Conservation (phyloP, 2,113 vertebrate species). For the Aramus guarauna region DNA sequence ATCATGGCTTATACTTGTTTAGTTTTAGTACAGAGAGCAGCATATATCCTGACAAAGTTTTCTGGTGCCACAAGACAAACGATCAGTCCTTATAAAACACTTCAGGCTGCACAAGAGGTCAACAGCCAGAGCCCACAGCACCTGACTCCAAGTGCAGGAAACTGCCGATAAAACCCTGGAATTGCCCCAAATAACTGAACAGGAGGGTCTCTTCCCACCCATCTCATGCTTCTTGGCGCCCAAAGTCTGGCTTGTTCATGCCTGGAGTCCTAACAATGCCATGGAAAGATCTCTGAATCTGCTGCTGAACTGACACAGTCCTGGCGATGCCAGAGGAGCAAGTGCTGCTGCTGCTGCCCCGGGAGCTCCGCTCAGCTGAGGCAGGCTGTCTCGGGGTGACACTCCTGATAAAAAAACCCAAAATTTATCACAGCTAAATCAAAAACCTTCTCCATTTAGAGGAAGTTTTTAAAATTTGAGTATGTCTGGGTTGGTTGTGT, state of each 20-base stretch:
- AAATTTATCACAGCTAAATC: background rate
- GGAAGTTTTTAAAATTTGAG: background rate
- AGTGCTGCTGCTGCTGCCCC: background rate
- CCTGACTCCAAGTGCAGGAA: fast-evolving
- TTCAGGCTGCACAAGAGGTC: background rate
- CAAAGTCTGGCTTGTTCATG: background rate
- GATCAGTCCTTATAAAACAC: background rate
- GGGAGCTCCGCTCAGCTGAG: background rate
- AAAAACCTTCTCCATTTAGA: background rate
- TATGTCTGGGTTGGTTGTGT: background rate
- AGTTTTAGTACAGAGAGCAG: background rate
- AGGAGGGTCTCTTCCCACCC: background rate
- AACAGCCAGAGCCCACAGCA: background rate
- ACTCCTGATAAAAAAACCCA: background rate
- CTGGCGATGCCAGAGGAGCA: background rate
- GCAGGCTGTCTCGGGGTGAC: background rate
- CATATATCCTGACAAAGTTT: background rate
- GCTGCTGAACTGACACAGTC: background rate
- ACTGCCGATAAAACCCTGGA: background rate
- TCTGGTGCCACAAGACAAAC: background rate
- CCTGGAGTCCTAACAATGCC: background rate
- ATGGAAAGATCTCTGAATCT: background rate
- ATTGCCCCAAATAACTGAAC: background rate
- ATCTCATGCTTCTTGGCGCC: background rate
- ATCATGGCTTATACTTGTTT: background rate